A percentile compares a stretch with the other conserved stretches of the same genome.
Conservation (phyloP, 2,113 vertebrate genomes). For the Canis aureus region DNA sequence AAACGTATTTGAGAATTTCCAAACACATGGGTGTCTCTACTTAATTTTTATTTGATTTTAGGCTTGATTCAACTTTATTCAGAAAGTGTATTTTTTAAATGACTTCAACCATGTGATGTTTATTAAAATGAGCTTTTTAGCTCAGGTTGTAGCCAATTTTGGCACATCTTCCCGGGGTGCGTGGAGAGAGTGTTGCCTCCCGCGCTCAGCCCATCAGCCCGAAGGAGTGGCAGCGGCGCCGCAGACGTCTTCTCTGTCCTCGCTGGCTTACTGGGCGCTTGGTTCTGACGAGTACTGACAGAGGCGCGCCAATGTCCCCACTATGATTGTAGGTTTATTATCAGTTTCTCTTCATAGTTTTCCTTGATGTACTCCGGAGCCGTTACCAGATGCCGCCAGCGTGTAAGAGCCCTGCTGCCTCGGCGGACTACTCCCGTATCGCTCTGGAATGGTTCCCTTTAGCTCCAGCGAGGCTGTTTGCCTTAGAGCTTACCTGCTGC, state of each 20-base stretch:
- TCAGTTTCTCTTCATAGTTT: not conserved
- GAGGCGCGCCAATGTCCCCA: not conserved
- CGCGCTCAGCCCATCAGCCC: not conserved
- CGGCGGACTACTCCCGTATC: rapidly evolving
- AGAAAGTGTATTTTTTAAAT: not conserved
- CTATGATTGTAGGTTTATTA: not conserved
- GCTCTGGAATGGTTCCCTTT: not conserved
- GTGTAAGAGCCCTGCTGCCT: not conserved
- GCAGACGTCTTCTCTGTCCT: not conserved
- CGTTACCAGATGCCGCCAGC: not conserved
- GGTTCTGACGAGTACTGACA: not conserved
- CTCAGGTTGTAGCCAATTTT: not conserved
- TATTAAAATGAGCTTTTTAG: not conserved
- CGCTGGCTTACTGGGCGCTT: not conserved
- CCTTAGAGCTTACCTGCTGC: not conserved
- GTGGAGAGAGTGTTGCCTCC: not conserved
- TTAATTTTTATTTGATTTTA: no score
- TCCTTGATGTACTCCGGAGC: not conserved
- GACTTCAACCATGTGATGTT: not conserved
- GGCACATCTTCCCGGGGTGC: not conserved
- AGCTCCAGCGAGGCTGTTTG: not conserved
- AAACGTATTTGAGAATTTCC: not conserved
- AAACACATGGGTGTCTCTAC: not conserved
- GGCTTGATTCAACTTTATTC: not conserved
- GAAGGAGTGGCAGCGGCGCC: not conserved